Evolutionary conservation across 30 jellyfish, hydroid and myxozoan species (phyloP).

Genomic region (Nemopilema nomurai): DNA sequence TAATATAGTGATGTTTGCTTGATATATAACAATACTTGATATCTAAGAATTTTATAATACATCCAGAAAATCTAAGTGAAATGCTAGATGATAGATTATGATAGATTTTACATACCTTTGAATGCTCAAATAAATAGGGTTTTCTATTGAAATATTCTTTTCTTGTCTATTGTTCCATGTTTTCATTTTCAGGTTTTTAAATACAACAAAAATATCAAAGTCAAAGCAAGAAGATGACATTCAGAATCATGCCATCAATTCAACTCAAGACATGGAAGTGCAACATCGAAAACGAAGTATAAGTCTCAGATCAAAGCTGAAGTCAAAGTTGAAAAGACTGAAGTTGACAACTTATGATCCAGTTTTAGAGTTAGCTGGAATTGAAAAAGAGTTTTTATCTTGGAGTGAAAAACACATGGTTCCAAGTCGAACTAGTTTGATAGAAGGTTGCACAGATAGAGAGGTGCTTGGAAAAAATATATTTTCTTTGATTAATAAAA

Average conservation of each 20-base stretch:
- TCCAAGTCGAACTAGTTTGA: constrained; percentile 40
- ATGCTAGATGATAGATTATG: too few species aligned
- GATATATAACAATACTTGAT: too few species aligned
- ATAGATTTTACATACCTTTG: too few species aligned
- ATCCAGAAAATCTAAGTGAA: too few species aligned
- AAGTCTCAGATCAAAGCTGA: neutral
- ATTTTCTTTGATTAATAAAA: constrained; percentile 70
- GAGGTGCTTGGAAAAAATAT: constrained; percentile 67
- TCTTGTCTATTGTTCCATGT: neutral
- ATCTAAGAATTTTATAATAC: too few species aligned
- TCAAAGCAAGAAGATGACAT: constrained; percentile 5
- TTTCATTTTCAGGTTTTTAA: neutral
- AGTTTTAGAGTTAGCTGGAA: constrained; percentile 12
- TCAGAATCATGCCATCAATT: constrained; percentile 63
- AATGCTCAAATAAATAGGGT: too few species aligned
- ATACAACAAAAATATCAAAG: neutral
- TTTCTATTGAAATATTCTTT: too few species aligned
- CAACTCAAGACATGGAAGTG: constrained; percentile 59
- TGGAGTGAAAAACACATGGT: constrained; percentile 20
- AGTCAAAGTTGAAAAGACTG: constrained; percentile 2
- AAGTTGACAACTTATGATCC: constrained; percentile 18
- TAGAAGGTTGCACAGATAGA: constrained; percentile 60
- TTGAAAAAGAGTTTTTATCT: constrained; percentile 20
- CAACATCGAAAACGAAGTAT: neutral
- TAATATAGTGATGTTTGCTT: too few species aligned